Base-by-base conservation (phyloP, 2,888 invertebrate genomes). In the Ellobium chinense region DNA sequence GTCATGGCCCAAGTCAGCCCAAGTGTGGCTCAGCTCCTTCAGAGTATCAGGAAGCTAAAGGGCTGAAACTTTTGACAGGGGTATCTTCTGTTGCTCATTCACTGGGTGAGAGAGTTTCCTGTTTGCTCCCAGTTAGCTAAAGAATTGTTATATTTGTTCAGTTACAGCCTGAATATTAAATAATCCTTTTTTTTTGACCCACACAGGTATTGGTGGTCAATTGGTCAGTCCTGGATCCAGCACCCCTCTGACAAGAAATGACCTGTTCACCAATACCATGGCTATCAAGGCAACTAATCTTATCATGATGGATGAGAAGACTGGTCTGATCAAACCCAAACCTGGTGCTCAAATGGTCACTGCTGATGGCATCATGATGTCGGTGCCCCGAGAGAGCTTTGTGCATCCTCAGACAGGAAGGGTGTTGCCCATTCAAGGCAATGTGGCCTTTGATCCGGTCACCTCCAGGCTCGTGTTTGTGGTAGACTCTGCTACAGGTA, bases 381-480 rank as follows among this genome's bases (percentile, higher is more conserved):
- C 85, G 1, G 86, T 91, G 7, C 91, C 91, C 7, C 58, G 81
- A 0, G 86, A 90, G 74, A 86, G 86, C 83, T 91, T 91, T 83
- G 80, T 92, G 1, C 91, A 92, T 78, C 91, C 91, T 36, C 90
- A 91, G 83, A 92, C 91, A 0, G 91, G 91, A 2, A 85, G 86
- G 34, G 88, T 91, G n/a, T 84, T 92, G 34, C 91, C 92, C 5
- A 88, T 91, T 27, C 83, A 87, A 62, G 91, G 91, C 65, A 91
- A 91, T 82, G 89, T 91, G 34, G 88, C 91, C 1, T 91, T 87
- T 82, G 91, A 92, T 81, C 88, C 91, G 1, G 77, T 90, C 31
- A 86, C 89, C 3, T 88, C 89, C 14, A 85, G 89, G 78, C 89
- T 92, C 4, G 88, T 91, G 27, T 88, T 90, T 84, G 88, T 91